Percentiles rank a stretch among this genome's conserved stretches.
phyloP scores from a whole-genome alignment of 2,797 vertebrate species.

The Epinephelus coioides region DNA sequence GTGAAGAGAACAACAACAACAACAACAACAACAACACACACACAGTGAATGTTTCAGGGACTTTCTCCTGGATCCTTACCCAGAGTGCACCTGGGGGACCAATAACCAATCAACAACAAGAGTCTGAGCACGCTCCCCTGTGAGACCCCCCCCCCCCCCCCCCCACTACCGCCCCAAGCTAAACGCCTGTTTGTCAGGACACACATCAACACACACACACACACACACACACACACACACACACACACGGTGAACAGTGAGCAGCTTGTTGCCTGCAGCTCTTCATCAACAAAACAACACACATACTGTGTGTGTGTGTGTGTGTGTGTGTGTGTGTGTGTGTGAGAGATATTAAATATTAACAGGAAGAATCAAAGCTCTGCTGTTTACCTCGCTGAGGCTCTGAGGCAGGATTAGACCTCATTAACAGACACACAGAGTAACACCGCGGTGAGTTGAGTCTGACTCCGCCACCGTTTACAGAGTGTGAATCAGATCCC shows the following conservation, averaged over 20 bases:
- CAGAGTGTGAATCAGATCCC: too few species aligned
- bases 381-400: slow-evolving; percentile 38
- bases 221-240: slow-evolving; percentile 1
- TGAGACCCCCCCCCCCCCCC: too few species aligned
- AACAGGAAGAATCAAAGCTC: slow-evolving; percentile 48
- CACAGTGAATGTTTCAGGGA: background rate
- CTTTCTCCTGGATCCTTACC: too few species aligned
- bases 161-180: too few species aligned
- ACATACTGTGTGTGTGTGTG: slow-evolving; percentile 23
- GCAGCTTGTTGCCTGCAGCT: slow-evolving; percentile 10
- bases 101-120: too few species aligned
- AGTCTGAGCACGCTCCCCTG: too few species aligned
- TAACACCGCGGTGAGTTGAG: background rate
- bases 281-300: slow-evolving; percentile 13
- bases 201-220: background rate
- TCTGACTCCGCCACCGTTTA: too few species aligned
- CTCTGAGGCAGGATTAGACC: slow-evolving; percentile 38
- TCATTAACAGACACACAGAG: background rate
- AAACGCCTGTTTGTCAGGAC: too few species aligned
- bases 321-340: slow-evolving; percentile 43
- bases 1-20: too few species aligned
- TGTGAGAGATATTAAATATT: slow-evolving; percentile 56
- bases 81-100: too few species aligned
- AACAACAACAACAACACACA: background rate
- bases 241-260: background rate